These are phyloP conservation scores for Petaurus breviceps DNA, from an alignment of 2,113 vertebrate species.

Conservation along the genomic window DNA sequence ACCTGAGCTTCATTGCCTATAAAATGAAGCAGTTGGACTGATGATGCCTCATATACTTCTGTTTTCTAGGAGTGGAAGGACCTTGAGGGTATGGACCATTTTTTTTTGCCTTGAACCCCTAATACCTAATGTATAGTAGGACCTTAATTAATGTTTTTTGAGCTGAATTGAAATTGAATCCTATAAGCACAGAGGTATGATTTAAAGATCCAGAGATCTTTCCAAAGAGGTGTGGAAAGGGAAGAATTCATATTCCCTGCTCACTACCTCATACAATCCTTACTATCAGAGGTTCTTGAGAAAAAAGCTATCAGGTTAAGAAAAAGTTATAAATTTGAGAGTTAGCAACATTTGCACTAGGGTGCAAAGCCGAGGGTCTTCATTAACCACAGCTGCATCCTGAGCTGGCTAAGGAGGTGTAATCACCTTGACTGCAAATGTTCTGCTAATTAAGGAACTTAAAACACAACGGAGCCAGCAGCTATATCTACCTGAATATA, in stretches of 20 bases:
- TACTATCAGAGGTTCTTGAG: background rate
- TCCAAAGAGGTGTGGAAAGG: background rate
- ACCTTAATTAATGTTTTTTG: background rate
- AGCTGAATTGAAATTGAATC: background rate
- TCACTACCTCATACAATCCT: background rate
- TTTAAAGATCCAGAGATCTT: conserved; percentile 21
- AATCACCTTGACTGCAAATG: background rate
- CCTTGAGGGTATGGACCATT: background rate
- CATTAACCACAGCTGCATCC: background rate
- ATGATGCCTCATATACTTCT: background rate
- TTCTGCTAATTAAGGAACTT: background rate
- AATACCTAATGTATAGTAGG: background rate
- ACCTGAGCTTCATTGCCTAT: background rate
- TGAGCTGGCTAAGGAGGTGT: background rate
- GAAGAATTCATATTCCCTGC: background rate
- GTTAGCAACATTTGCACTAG: conserved; percentile 52
- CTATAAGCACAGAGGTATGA: background rate
- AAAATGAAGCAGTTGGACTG: background rate
- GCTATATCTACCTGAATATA: background rate
- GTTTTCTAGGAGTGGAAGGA: background rate
- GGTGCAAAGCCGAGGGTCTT: background rate
- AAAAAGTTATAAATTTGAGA: conserved; percentile 16
- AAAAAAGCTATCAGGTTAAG: conserved; percentile 41
- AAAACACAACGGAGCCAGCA: background rate
- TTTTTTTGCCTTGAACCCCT: background rate